phyloP scores from a whole-genome alignment of 2,113 vertebrate species.

The Butorides virescens region DNA sequence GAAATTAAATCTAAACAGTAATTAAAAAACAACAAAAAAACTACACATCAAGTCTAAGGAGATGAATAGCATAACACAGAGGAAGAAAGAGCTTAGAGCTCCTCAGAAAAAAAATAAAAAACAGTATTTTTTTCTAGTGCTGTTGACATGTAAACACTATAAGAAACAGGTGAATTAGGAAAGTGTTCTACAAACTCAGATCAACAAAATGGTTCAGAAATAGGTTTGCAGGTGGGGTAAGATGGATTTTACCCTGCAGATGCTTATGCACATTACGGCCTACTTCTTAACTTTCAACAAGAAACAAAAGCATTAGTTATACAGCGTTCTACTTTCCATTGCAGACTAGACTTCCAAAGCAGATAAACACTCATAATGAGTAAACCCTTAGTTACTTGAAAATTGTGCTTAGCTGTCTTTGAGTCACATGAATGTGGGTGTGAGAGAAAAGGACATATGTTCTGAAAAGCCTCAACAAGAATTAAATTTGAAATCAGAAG shows the following conservation, averaged over 20 bases:
- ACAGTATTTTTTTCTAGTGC: not conserved
- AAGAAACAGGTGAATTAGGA: not conserved
- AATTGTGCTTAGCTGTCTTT: not conserved
- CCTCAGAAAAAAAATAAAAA: not conserved
- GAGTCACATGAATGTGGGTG: conserved; percentile 22
- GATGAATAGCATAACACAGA: not conserved
- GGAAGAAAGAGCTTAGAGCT: not conserved
- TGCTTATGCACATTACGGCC: not conserved
- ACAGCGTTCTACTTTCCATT: not conserved
- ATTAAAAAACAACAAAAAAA: not conserved
- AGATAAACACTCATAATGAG: not conserved
- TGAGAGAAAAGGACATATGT: not conserved
- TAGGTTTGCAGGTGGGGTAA: not conserved
- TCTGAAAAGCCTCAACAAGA: not conserved
- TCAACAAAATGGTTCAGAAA: not conserved
- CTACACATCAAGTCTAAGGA: not conserved
- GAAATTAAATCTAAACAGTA: not conserved
- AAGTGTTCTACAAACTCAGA: not conserved
- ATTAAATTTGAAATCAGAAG: not conserved
- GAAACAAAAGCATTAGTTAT: not conserved
- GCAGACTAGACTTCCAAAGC: not conserved
- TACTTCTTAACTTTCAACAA: not conserved
- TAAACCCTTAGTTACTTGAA: not conserved
- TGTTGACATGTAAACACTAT: not conserved
- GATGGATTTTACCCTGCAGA: not conserved